These are phyloP conservation scores for Pterocles gutturalis DNA, from an alignment of 2,113 vertebrate genomes.

Conservation along the genomic window DNA sequence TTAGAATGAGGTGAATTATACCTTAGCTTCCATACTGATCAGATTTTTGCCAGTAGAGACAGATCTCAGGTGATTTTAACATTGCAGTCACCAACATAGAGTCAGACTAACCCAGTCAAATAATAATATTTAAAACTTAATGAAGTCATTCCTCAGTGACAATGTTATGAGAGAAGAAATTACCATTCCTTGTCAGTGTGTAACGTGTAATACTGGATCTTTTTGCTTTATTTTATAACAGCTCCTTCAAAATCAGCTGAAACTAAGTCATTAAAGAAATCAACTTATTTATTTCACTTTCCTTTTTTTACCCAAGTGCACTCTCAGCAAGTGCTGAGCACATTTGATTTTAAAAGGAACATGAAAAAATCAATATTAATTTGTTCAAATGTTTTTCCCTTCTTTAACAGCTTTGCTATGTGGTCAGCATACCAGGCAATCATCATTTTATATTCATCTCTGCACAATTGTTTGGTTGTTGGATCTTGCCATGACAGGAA, in stretches of 20 bases:
- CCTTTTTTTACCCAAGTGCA: not conserved
- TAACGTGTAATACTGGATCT: not conserved
- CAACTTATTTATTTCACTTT: not conserved
- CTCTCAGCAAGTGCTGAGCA: not conserved
- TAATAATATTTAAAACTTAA: not conserved
- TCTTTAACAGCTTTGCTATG: not conserved
- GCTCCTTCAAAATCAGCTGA: not conserved
- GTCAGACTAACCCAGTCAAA: not conserved
- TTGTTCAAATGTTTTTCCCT: not conserved
- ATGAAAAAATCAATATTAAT: slow-evolving; percentile 14
- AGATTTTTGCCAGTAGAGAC: not conserved
- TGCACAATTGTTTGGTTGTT: not conserved
- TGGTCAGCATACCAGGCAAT: not conserved
- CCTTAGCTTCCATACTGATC: not conserved
- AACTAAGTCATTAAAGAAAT: not conserved
- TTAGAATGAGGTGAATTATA: not conserved
- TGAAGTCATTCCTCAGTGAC: not conserved
- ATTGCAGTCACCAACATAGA: not conserved
- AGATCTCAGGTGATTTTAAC: not conserved
- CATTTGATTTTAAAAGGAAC: not conserved
- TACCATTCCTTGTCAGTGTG: not conserved
- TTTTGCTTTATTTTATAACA: not conserved
- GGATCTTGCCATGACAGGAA: not conserved
- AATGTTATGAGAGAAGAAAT: not conserved
- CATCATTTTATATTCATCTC: not conserved